These are phyloP conservation scores for Bemisia tabaci DNA, from an alignment of 1,140 invertebrate species.

Conservation along the genomic window DNA sequence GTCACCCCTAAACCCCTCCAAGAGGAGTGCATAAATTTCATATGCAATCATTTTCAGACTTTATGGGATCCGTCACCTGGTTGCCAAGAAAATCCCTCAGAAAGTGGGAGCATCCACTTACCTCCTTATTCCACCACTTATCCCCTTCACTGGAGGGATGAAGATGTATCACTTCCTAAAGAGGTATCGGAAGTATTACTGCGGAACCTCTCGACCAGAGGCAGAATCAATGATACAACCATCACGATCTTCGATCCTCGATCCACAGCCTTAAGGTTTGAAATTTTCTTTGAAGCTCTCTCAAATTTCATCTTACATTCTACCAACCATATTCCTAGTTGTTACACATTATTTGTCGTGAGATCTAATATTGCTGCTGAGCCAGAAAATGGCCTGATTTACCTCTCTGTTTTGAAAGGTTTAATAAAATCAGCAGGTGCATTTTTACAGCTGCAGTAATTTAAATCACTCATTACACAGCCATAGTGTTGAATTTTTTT, in stretches of 20 bases:
- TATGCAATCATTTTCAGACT: conserved; percentile 48
- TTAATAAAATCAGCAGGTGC: too few relatives aligned
- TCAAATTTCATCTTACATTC: neutral
- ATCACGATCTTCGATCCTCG: conserved; percentile 49
- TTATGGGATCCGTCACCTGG: too few relatives aligned
- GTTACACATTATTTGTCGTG: conserved; percentile 12
- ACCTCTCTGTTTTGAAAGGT: too few relatives aligned
- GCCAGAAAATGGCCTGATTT: conserved; percentile 5
- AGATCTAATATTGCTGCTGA: conserved; percentile 7
- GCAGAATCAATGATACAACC: conserved; percentile 46
- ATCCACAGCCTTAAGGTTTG: conserved; percentile 44
- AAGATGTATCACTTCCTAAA: conserved; percentile 48
- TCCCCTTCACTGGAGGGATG: conserved; percentile 38
- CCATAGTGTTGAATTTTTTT: too few relatives aligned
- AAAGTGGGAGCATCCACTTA: too few relatives aligned
- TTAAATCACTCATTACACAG: too few relatives aligned
- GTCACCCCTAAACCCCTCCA: conserved; percentile 47
- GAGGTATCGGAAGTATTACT: conserved; percentile 53
- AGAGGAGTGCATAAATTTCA: conserved; percentile 51
- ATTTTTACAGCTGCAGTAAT: too few relatives aligned
- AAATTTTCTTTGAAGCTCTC: conserved; percentile 23
- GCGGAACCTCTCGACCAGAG: conserved; percentile 44
- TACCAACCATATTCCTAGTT: conserved; percentile 6
- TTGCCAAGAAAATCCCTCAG: too few relatives aligned
- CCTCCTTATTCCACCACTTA: too few relatives aligned